These are phyloP conservation scores for Drosophila quasianomalipes DNA, from an alignment of 2,888 invertebrate species.

Conservation along the genomic window DNA sequence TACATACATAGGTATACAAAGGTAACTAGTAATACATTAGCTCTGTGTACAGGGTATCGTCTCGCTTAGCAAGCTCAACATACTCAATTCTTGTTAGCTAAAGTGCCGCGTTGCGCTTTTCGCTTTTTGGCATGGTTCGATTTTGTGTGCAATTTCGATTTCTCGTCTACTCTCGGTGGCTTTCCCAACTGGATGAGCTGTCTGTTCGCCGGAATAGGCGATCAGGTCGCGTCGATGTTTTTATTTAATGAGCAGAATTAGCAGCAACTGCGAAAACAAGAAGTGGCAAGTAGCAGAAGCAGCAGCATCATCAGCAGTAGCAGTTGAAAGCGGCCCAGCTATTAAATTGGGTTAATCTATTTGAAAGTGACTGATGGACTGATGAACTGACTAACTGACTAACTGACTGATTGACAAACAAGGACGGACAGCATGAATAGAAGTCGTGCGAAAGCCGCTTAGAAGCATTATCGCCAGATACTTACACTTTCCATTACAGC, in stretches of 20 bases:
- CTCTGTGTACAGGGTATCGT: not conserved
- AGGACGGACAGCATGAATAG: constrained; percentile 8
- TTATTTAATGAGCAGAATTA: constrained; percentile 61
- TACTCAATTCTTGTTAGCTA: constrained; percentile 3
- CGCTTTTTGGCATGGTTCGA: constrained; percentile 60
- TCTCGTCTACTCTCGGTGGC: constrained; percentile 20
- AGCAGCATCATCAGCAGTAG: not conserved
- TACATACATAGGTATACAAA: not conserved
- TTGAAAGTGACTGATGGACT: constrained; percentile 62
- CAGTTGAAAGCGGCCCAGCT: constrained; percentile 52
- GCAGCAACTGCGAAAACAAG: constrained; percentile 45
- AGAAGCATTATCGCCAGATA: constrained; percentile 59
- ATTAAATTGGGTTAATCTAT: constrained; percentile 74
- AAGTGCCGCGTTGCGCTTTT: constrained; percentile 44
- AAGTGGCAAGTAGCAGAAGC: constrained; percentile 16
- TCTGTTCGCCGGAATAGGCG: constrained; percentile 27
- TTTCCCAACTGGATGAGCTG: constrained; percentile 33
- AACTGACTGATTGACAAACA: not conserved
- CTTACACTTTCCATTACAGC: constrained; percentile 61
- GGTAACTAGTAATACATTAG: not conserved
- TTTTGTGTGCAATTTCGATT: constrained; percentile 42
- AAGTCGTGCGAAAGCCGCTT: constrained; percentile 56
- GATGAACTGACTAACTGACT: constrained; percentile 19
- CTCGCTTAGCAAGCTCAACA: not conserved
- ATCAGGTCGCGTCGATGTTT: constrained; percentile 3